Evolutionary conservation across 1,140 invertebrate genomes (phyloP), one percentile per base, ranked within the genome.

Genomic region (Calephelis virginiensis): DNA sequence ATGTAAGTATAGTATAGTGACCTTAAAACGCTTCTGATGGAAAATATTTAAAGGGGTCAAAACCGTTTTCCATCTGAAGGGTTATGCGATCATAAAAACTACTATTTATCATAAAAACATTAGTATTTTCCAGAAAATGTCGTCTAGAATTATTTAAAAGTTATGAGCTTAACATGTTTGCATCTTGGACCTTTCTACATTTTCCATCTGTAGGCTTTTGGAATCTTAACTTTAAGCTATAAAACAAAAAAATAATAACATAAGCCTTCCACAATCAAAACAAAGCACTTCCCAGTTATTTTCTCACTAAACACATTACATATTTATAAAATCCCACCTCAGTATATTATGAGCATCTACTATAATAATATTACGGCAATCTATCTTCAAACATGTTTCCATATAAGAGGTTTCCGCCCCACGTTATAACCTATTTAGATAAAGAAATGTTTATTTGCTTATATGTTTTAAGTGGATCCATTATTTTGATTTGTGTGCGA

Each of bases 371-470:
- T 66, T 68, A 59, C 62, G 8, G 69, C 69, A 61, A 71, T 71
- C 65, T 66, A 67, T 71, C 69, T 71, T 60, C 11, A 10, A 53
- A 11, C 53, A 60, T 45, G 71, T 68, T 73, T 73, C 66, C 60
- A 65, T 61, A 63, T 73, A 73, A 63, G 68, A 65, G 65, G 62
- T 67, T 61, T 66, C 60, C 38, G 43, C 61, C 70, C 50, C 69
- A 62, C 64, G 72, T 73, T 73, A 71, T 70, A 69, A 70, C 66
- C 63, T 69, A 73, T 70, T 73, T 70, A 73, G 72, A 73, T 71
- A 74, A 71, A 69, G 68, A 53, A 65, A 70, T 67, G 66, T 67
- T 65, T 66, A 72, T 69, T 65, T 65, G 59, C 65, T 64, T 65
- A 73, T 71, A 65, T 71, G 69, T 63, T 71, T 71, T 61, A 59